Percentiles rank a stretch among this genome's conserved stretches.
phyloP scores from a whole-genome alignment of 2,888 invertebrate genomes.

The Tridacna gigas region DNA sequence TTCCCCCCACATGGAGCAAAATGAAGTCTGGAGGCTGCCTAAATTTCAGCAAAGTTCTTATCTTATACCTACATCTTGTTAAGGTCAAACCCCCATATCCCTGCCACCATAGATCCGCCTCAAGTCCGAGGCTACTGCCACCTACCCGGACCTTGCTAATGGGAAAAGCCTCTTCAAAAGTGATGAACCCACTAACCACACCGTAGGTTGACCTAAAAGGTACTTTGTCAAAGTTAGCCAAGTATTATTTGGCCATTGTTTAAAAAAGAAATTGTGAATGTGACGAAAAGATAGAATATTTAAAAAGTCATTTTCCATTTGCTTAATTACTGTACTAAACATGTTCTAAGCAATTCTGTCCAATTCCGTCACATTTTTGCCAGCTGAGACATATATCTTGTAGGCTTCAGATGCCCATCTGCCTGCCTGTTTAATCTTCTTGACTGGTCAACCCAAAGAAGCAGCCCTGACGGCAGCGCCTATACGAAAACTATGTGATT shows the following conservation, averaged over 20 bases:
- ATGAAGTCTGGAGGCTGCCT: not conserved
- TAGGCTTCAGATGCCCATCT: slow-evolving; percentile 9
- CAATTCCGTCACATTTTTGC: no score
- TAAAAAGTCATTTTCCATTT: no score
- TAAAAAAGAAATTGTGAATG: no score
- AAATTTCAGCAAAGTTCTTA: not conserved
- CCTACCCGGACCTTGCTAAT: not conserved
- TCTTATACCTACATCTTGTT: not conserved
- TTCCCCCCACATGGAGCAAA: slow-evolving; percentile 12
- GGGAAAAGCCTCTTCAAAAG: not conserved
- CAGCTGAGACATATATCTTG: no score
- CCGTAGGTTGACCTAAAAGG: slow-evolving; percentile 4
- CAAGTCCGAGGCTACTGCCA: not conserved
- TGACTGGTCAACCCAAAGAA: not conserved
- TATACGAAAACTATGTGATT: not conserved
- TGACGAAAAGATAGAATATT: no score
- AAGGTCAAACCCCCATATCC: not conserved
- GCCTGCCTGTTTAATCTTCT: not conserved
- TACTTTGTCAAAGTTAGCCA: no score
- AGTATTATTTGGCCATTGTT: no score
- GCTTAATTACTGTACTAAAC: no score
- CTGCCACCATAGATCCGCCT: slow-evolving; percentile 15
- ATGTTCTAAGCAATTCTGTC: no score
- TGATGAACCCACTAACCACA: slow-evolving; percentile 10
- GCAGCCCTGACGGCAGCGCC: not conserved